phyloP scores from a whole-genome alignment of 2,888 invertebrate species.

The Amaurobius ferox region DNA sequence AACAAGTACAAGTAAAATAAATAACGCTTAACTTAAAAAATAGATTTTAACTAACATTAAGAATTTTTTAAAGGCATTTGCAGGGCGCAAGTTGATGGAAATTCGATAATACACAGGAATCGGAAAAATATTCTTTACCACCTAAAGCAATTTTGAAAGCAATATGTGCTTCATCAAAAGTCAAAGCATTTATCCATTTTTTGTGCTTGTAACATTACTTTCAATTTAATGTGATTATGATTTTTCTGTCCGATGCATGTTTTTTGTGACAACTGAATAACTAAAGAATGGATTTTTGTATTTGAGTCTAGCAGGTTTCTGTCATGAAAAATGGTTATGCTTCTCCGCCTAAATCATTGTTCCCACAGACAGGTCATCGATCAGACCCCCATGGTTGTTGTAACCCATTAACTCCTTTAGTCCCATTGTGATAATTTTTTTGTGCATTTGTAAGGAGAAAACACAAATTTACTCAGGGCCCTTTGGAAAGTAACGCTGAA shows the following conservation, averaged over 20 bases:
- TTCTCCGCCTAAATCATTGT: constrained; percentile 44
- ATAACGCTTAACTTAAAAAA: too few relatives aligned
- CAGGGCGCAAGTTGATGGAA: neutral
- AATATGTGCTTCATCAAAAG: constrained; percentile 57
- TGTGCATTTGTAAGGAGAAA: neutral
- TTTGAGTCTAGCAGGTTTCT: constrained; percentile 64
- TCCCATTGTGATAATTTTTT: constrained; percentile 3
- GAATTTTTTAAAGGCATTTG: neutral
- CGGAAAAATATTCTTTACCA: neutral
- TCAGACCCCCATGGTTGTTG: constrained; percentile 36
- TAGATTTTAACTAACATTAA: neutral
- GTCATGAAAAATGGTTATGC: constrained; percentile 66
- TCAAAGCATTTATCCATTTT: constrained; percentile 32
- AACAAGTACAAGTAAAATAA: too few relatives aligned
- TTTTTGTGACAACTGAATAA: constrained; percentile 4
- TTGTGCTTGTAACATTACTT: neutral
- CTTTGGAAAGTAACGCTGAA: too few relatives aligned
- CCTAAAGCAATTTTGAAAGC: constrained; percentile 45
- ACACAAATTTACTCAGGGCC: too few relatives aligned
- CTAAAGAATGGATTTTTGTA: constrained; percentile 39
- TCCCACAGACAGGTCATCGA: constrained; percentile 53
- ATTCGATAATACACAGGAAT: neutral
- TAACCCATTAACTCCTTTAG: constrained; percentile 57
- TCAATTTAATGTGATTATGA: neutral
- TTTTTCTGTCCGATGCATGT: neutral